Base-by-base conservation (phyloP, 2,113 vertebrate genomes). In the Phalacrocorax brasilianus region DNA sequence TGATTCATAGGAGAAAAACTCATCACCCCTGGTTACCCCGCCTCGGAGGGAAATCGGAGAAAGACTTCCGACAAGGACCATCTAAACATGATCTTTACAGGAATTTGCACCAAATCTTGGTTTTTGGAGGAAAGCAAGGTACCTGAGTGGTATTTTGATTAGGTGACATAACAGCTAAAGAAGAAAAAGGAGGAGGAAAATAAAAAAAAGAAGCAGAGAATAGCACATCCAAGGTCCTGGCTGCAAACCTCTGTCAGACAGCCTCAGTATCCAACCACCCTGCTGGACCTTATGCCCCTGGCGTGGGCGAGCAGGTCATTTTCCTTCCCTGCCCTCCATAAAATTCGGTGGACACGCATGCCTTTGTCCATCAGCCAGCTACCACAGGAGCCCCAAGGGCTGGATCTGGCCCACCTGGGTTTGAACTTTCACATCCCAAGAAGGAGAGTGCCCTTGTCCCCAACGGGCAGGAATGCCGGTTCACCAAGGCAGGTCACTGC, bases 301-400 rank as follows among this genome's bases (percentile, higher is more conserved):
- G 45, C 11, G 23, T 9, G 28, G 62, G 33, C 4, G 11, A 62
- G 55, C 10, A 21, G 55, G 72, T 42, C 21, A 7, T 56, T 30
- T 42, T 42, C 40, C 17, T 33, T 65, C 35, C 50, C 35, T 59
- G 67, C 15, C 27, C 55, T 62, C 47, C 76, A 23, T 68, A 63
- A 71, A 77, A 63, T 71, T 78, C 24, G 32, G 15, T 2, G 3
- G 45, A 24, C 6, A 0, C 0, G 1, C 6, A 14, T 3, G 9
- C 18, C 33, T 55, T 40, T 5, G 5, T 24, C 26, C 33, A 19
- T 28, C 47, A n/a, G 11, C 56, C 33, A 53, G 55, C 33, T 33
- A 35, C 71, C 2, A 0, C 1, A 1, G 33, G 47, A 45, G 26
- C 8, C 4, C 40, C 45, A 12, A 49, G 21, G 62, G n/a, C 30